A percentile compares a stretch with the other conserved stretches of the same genome.
phyloP scores from a whole-genome alignment of 2,888 invertebrate species.

The Drosophila meridiana region DNA sequence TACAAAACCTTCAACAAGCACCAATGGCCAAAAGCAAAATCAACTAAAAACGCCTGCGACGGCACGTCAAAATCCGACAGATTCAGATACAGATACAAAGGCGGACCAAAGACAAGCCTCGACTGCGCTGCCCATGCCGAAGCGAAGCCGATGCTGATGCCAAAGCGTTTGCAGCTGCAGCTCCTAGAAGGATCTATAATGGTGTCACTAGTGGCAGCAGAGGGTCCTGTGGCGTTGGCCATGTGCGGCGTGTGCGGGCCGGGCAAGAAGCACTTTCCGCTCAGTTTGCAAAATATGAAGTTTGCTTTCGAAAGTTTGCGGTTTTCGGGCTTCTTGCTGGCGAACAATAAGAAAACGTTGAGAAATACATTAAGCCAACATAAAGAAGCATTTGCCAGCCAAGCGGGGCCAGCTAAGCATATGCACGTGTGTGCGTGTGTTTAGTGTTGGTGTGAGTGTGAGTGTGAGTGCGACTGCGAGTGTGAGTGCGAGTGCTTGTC shows the following conservation, averaged over 20 bases:
- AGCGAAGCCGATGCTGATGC: conserved; percentile 11
- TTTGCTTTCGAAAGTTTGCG: conserved; percentile 73
- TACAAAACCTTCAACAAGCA: conserved; percentile 46
- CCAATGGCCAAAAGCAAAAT: conserved; percentile 25
- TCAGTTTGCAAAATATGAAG: conserved; percentile 75
- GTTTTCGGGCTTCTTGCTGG: conserved; percentile 67
- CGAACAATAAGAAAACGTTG: conserved; percentile 68
- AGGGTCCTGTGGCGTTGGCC: conserved; percentile 25
- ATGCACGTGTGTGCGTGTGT: conserved; percentile 35
- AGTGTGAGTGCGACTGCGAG: not conserved
- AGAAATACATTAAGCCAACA: conserved; percentile 74
- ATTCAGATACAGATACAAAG: conserved; percentile 57
- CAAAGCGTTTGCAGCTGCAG: conserved; percentile 35
- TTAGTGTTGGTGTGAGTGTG: conserved; percentile 1
- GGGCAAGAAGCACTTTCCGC: conserved; percentile 61
- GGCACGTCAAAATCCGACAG: conserved; percentile 52
- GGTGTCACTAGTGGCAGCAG: conserved; percentile 53
- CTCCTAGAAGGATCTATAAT: conserved; percentile 42
- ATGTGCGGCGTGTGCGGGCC: conserved; percentile 9
- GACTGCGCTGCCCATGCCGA: conserved; percentile 19
- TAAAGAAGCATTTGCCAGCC: conserved; percentile 65
- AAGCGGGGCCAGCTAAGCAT: conserved; percentile 51
- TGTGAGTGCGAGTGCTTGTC: conserved; percentile 13
- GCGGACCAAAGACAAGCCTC: conserved; percentile 26
- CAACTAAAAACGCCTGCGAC: conserved; percentile 39